These are phyloP conservation scores for Periophthalmodon schlosseri DNA, from an alignment of 2,113 vertebrate species.

Conservation along the genomic window DNA sequence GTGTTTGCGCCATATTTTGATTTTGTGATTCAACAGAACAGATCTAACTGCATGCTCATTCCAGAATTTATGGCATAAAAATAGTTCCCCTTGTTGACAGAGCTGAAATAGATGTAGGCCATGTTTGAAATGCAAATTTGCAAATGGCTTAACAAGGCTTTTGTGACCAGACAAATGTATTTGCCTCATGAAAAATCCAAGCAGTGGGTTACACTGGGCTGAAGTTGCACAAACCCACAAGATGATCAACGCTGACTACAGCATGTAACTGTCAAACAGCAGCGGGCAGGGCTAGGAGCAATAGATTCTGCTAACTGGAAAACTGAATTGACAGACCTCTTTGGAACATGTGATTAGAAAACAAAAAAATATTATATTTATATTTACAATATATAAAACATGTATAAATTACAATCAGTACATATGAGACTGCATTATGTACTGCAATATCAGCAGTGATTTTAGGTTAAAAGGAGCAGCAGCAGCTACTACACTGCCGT, in stretches of 20 bases:
- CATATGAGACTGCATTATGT: too few species aligned
- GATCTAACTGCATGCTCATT: background rate
- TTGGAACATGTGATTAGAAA: too few species aligned
- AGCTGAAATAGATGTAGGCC: background rate
- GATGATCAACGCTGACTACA: conserved; percentile 2
- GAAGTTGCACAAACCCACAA: conserved; percentile 19
- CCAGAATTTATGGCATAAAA: background rate
- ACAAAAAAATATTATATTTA: too few species aligned
- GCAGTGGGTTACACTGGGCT: conserved; percentile 10
- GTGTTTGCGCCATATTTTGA: background rate
- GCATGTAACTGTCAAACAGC: background rate
- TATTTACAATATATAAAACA: too few species aligned
- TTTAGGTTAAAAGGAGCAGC: background rate
- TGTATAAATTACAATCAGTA: too few species aligned
- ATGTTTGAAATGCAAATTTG: background rate
- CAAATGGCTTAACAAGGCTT: conserved; percentile 12
- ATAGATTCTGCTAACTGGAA: background rate
- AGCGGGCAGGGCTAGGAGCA: background rate
- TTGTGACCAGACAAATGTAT: conserved; percentile 11
- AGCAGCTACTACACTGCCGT: background rate
- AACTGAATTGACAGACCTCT: background rate
- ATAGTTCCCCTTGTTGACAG: background rate
- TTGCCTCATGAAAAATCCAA: conserved; percentile 11
- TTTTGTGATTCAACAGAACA: background rate
- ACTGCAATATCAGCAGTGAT: background rate